Conservation (phyloP, 2,113 vertebrate species). For the Pelecanoides urinatrix region DNA sequence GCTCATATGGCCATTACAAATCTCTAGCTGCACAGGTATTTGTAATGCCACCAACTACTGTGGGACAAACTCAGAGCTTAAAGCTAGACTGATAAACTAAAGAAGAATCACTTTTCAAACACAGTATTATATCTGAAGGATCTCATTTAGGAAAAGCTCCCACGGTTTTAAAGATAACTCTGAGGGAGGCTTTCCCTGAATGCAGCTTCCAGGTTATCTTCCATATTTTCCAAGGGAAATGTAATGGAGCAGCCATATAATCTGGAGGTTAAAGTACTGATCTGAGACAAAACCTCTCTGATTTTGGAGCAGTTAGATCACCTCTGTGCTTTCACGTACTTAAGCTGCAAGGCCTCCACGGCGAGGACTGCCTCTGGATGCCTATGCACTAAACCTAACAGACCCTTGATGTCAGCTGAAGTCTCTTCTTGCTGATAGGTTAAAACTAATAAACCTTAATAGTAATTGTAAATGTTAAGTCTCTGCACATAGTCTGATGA, state of each 20-base stretch:
- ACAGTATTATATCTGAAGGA: not conserved
- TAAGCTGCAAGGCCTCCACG: not conserved
- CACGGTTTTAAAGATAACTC: not conserved
- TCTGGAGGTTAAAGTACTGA: not conserved
- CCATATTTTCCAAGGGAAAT: not conserved
- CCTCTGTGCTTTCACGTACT: not conserved
- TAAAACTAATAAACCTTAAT: not conserved
- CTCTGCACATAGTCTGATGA: not conserved
- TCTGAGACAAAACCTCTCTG: not conserved
- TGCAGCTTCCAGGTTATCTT: not conserved
- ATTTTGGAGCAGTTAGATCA: not conserved
- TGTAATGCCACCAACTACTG: rapidly evolving
- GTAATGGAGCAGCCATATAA: not conserved
- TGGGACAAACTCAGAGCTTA: not conserved
- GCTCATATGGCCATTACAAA: rapidly evolving
- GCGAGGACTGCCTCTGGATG: not conserved
- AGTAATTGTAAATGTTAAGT: not conserved
- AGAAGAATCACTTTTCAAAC: not conserved
- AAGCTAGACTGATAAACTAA: not conserved
- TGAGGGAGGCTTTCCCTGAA: not conserved
- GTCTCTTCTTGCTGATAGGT: not conserved
- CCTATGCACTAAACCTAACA: not conserved
- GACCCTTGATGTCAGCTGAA: not conserved
- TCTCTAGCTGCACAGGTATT: not conserved
- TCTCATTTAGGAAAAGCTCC: not conserved